Evolutionary conservation across 2,888 invertebrate genomes (phyloP).

Genomic region (Eupithecia centaureata): DNA sequence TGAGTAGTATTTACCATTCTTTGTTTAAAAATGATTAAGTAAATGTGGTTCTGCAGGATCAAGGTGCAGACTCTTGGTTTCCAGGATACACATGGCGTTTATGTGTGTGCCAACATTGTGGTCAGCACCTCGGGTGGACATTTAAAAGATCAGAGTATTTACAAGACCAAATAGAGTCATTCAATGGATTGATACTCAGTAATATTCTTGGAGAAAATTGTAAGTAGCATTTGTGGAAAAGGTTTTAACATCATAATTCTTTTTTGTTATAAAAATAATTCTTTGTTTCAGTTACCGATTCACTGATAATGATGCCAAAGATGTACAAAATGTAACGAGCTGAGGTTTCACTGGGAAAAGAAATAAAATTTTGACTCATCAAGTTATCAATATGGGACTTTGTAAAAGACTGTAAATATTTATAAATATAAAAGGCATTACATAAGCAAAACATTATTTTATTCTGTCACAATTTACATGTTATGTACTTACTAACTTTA

Average conservation of each 20-base stretch:
- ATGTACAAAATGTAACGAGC: slow-evolving; percentile 67
- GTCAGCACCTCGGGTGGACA: slow-evolving; percentile 85
- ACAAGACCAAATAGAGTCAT: slow-evolving; percentile 55
- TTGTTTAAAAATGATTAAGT: not conserved
- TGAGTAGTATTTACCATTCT: not conserved
- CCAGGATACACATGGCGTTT: slow-evolving; percentile 87
- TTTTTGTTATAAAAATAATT: not conserved
- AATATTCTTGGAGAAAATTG: slow-evolving; percentile 80
- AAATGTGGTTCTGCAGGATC: slow-evolving; percentile 62
- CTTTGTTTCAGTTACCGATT: slow-evolving; percentile 81
- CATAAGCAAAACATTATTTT: not conserved
- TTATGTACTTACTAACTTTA: not conserved
- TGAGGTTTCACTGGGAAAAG: slow-evolving; percentile 1
- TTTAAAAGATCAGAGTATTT: slow-evolving; percentile 72
- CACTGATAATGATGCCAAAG: slow-evolving; percentile 82
- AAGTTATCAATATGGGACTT: not conserved
- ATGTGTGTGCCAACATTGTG: slow-evolving; percentile 85
- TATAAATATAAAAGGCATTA: slow-evolving; percentile 7
- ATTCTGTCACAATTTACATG: slow-evolving; percentile 5
- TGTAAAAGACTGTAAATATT: slow-evolving; percentile 4
- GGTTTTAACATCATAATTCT: not conserved
- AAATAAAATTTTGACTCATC: not conserved
- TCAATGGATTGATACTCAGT: slow-evolving; percentile 76
- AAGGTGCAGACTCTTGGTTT: slow-evolving; percentile 85
- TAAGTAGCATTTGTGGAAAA: slow-evolving; percentile 53